These are phyloP conservation scores for Thereva nobilitata DNA, from an alignment of 2,888 invertebrate species.

Conservation along the genomic window DNA sequence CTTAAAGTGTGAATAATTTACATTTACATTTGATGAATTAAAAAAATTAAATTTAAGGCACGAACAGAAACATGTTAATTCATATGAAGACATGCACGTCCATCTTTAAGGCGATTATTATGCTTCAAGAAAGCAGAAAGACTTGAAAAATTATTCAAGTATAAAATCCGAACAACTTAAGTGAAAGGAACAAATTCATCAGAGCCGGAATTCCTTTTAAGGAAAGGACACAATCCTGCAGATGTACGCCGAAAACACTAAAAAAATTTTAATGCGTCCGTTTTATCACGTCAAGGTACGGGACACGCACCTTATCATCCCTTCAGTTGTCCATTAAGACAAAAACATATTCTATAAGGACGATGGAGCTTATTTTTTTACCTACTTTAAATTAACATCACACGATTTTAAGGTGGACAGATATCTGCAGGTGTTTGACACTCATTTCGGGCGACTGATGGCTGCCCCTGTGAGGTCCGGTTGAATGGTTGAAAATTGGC, in stretches of 20 bases:
- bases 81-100: no score
- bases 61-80: no score
- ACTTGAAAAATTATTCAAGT: not conserved
- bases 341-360: constrained; percentile 5
- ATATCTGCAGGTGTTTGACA: constrained; percentile 15
- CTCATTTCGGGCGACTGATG: not conserved
- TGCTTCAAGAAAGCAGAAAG: no score
- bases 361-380: constrained; percentile 1
- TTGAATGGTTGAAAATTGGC: no score
- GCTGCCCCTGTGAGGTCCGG: no score
- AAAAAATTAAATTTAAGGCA: no score
- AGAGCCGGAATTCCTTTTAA: constrained; percentile 10
- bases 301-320: constrained; percentile 31
- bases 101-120: no score
- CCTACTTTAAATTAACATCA: constrained; percentile 11
- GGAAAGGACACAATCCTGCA: not conserved
- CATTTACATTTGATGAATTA: no score
- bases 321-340: constrained; percentile 11
- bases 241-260: constrained; percentile 7
- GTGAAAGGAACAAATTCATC: not conserved
- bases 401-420: constrained; percentile 16
- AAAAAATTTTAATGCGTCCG: constrained; percentile 24
- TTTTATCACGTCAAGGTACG: constrained; percentile 28
- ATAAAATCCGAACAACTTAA: constrained; percentile 1
- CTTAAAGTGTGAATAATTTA: no score